These are phyloP conservation scores for Ailuropoda melanoleuca DNA, from an alignment of 2,113 vertebrate genomes.

Conservation along the genomic window DNA sequence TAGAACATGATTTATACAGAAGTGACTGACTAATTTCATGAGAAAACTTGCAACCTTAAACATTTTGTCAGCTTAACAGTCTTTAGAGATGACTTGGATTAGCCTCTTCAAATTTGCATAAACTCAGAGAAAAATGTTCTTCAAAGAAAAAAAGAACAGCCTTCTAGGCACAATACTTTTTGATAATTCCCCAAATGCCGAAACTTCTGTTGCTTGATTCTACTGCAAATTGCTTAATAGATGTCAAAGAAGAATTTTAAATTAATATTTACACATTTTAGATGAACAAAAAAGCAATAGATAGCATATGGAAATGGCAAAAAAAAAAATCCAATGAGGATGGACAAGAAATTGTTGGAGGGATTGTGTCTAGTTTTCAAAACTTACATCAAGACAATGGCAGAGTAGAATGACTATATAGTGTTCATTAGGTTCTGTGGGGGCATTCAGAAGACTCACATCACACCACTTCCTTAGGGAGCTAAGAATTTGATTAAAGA, in stretches of 20 bases:
- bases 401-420: neutral
- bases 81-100: conserved; percentile 11
- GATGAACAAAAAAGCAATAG: neutral
- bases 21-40: conserved; percentile 56
- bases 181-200: conserved; percentile 13
- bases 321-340: neutral
- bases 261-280: neutral
- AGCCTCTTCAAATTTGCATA: conserved; percentile 17
- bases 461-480: neutral
- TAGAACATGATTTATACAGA: conserved; percentile 38
- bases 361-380: neutral
- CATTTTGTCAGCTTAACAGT: conserved; percentile 42
- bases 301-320: neutral
- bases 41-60: conserved; percentile 43
- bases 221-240: conserved; percentile 4
- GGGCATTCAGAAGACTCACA: neutral
- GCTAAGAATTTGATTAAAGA: neutral
- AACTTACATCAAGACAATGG: neutral
- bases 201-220: conserved; percentile 33
- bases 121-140: conserved; percentile 29
- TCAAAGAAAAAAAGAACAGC: conserved; percentile 38
- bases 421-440: neutral
- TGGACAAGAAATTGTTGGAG: neutral
- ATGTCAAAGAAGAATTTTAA: conserved; percentile 23
- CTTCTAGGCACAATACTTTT: neutral